Percentiles rank a stretch among this genome's conserved stretches.
phyloP scores from a whole-genome alignment of 2,113 vertebrate species.

The Zosterops lateralis region DNA sequence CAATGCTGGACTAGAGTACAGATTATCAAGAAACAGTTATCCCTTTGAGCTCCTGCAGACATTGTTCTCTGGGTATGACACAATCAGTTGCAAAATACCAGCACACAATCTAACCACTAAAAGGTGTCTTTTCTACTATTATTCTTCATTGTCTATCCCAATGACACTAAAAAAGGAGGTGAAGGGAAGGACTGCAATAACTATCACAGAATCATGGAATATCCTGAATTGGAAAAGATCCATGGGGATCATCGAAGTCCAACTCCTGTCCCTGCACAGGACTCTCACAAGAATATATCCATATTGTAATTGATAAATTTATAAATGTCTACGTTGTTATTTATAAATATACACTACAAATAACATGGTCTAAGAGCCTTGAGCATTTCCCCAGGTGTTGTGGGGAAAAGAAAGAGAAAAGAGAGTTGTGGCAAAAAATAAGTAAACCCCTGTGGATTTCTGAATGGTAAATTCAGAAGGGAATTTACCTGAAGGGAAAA shows the following conservation, averaged over 20 bases:
- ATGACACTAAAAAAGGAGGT: background rate
- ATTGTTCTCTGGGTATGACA: background rate
- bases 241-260: accelerated
- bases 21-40: background rate
- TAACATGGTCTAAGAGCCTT: background rate
- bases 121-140: background rate
- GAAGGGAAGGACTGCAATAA: background rate
- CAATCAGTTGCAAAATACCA: background rate
- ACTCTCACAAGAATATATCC: too few species aligned
- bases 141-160: background rate
- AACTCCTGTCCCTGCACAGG: background rate
- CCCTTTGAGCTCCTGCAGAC: background rate
- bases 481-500: background rate
- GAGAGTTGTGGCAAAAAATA: background rate
- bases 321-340: background rate
- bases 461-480: background rate
- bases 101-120: background rate
- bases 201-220: background rate
- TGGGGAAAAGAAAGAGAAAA: background rate
- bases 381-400: background rate
- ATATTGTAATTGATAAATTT: background rate
- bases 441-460: background rate
- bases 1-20: background rate
- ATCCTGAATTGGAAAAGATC: background rate
- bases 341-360: background rate